These are phyloP conservation scores for Notiomystis cincta DNA, from an alignment of 2,113 vertebrate species.

Conservation along the genomic window DNA sequence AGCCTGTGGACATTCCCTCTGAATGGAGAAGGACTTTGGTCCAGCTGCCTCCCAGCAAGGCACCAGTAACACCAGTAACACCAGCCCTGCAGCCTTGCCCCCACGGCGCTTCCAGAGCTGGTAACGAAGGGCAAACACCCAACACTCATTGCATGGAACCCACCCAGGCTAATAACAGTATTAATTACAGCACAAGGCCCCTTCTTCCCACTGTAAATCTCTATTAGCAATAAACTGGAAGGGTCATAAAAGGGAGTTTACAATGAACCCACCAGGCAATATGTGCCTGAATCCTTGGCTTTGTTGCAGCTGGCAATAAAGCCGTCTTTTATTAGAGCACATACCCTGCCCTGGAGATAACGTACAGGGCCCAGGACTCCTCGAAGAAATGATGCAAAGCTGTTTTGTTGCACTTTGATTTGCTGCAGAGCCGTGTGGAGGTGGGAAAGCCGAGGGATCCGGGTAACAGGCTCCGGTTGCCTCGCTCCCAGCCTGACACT, in stretches of 20 bases:
- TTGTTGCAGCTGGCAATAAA: constrained; percentile 43
- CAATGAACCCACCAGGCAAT: neutral
- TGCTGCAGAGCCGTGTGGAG: neutral
- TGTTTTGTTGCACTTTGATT: constrained; percentile 16
- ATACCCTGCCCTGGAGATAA: constrained; percentile 57
- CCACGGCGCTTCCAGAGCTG: neutral
- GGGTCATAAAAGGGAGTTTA: constrained; percentile 24
- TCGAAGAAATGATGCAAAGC: constrained; percentile 13
- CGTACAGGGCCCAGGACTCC: constrained; percentile 17
- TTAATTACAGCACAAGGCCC: neutral
- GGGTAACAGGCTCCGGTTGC: neutral
- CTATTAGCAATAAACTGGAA: constrained; percentile 30
- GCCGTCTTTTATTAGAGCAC: constrained; percentile 22
- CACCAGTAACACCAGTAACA: neutral
- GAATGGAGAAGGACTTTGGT: neutral
- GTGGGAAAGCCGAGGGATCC: neutral
- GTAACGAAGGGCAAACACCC: neutral
- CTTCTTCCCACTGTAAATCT: constrained; percentile 51
- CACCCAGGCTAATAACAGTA: neutral
- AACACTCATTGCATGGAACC: neutral
- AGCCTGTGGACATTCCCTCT: neutral
- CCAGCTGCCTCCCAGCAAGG: neutral
- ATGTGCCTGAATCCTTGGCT: neutral
- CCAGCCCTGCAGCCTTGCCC: neutral
- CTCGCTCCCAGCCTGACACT: neutral